Percentiles rank a stretch among this genome's conserved stretches.
Conservation (phyloP, 2,797 vertebrate species). For the Crypturellus tataupa region DNA sequence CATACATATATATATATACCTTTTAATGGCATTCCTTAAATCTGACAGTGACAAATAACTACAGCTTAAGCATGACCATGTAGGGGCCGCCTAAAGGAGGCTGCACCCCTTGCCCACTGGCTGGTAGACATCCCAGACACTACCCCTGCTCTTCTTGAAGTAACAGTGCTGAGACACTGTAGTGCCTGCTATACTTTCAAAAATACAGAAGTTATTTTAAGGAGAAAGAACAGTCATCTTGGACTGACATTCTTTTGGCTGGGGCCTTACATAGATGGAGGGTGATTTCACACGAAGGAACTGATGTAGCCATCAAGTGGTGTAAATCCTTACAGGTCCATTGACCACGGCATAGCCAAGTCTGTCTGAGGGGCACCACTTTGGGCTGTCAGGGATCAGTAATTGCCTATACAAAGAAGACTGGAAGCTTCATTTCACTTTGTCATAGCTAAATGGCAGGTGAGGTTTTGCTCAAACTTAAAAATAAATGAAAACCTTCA, state of each 20-base stretch:
- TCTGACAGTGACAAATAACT: background rate
- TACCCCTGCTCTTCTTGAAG: background rate
- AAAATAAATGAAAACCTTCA: background rate
- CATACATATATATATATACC: background rate
- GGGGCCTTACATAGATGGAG: too few relatives aligned
- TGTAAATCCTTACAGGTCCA: rapidly evolving
- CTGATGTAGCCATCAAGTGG: background rate
- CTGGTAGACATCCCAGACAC: rapidly evolving
- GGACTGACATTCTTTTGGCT: background rate
- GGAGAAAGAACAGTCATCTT: background rate
- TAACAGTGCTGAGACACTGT: rapidly evolving
- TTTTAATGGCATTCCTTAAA: background rate
- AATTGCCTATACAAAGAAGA: background rate
- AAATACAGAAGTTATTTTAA: background rate
- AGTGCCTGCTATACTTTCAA: rapidly evolving
- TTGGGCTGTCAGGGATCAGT: background rate
- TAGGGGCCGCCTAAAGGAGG: background rate
- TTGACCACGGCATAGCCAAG: rapidly evolving
- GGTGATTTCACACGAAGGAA: rapidly evolving
- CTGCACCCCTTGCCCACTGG: background rate
- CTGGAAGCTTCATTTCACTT: background rate
- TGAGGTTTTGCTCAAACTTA: background rate
- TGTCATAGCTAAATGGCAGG: background rate
- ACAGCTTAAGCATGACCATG: background rate
- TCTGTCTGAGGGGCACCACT: background rate